Percentiles rank a stretch among this genome's conserved stretches.
Conservation (phyloP, 2,113 vertebrate genomes). For the Pluvialis apricaria region DNA sequence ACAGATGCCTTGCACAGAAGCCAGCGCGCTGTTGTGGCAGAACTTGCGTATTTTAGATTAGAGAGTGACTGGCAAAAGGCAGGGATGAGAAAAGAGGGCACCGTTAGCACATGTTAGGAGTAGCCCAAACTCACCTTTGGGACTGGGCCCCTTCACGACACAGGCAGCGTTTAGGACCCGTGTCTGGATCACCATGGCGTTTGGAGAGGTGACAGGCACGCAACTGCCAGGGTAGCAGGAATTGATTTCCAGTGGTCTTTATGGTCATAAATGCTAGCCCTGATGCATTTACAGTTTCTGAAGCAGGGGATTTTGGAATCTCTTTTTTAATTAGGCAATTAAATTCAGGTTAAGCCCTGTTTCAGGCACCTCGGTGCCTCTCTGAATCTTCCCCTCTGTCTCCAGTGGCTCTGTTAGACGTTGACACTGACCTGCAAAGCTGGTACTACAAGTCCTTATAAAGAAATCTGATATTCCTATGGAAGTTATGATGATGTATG, state of each 20-base stretch:
- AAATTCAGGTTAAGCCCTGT: conserved; percentile 25
- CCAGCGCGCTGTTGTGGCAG: not conserved
- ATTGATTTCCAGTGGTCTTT: not conserved
- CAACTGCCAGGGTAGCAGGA: not conserved
- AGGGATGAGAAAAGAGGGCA: not conserved
- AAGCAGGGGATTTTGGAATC: not conserved
- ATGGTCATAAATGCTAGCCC: not conserved
- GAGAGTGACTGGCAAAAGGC: not conserved
- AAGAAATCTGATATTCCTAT: conserved; percentile 29
- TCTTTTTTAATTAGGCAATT: conserved; percentile 32
- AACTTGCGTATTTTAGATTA: not conserved
- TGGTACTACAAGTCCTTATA: conserved; percentile 15
- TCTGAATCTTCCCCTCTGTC: conserved; percentile 23
- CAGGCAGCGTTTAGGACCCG: not conserved
- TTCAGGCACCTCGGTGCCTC: not conserved
- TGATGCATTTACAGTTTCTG: not conserved
- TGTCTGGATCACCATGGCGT: not conserved
- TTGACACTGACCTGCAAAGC: not conserved
- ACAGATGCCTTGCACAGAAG: not conserved
- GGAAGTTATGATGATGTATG: conserved; percentile 35
- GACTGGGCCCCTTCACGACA: fast-evolving
- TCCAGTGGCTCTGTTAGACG: not conserved
- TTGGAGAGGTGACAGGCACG: not conserved
- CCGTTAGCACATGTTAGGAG: fast-evolving
- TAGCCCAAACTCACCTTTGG: not conserved